phyloP scores from a whole-genome alignment of 1,140 invertebrate genomes.

The Homalodisca vitripennis region DNA sequence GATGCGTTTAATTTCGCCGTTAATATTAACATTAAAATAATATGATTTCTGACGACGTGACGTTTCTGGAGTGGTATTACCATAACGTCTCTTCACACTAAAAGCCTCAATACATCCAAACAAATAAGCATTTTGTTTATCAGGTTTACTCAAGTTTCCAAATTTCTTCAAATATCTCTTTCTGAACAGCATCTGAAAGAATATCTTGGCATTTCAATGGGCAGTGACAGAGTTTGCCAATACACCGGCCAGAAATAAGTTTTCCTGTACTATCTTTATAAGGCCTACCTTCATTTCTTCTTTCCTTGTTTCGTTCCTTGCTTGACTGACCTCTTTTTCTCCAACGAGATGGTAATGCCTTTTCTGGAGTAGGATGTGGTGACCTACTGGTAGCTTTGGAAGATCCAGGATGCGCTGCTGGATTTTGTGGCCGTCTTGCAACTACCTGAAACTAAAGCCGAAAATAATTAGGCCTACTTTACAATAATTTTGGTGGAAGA shows the following conservation, averaged over 20 bases:
- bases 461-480: neutral
- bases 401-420: neutral
- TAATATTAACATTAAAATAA: slow-evolving; percentile 14
- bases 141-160: neutral
- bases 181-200: neutral
- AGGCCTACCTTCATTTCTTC: slow-evolving; percentile 29
- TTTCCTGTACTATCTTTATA: slow-evolving; percentile 4
- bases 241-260: neutral
- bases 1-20: neutral
- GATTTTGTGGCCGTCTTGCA: neutral
- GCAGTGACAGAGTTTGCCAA: slow-evolving; percentile 1
- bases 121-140: slow-evolving; percentile 11
- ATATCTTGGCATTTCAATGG: slow-evolving; percentile 12
- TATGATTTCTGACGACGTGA: neutral
- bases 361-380: slow-evolving; percentile 16
- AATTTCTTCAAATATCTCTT: neutral
- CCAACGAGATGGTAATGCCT: neutral
- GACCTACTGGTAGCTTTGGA: slow-evolving; percentile 2
- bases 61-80: neutral
- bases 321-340: neutral
- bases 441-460: neutral
- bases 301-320: slow-evolving; percentile 4
- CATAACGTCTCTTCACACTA: neutral
- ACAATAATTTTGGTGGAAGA: neutral
- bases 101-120: neutral